phyloP scores from a whole-genome alignment of 2,797 vertebrate genomes.

The Sciurus vulgaris region DNA sequence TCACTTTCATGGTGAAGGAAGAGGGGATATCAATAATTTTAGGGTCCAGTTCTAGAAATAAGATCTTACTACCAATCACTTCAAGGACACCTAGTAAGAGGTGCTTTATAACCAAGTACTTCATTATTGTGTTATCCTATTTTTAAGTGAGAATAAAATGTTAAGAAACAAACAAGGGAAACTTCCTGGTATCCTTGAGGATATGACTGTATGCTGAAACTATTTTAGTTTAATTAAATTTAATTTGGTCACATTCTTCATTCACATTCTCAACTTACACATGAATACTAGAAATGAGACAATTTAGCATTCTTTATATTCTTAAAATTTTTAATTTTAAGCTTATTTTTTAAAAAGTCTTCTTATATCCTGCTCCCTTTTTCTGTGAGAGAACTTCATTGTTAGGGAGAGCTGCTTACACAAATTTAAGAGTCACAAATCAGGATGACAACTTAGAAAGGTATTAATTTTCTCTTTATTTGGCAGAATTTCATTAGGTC shows the following conservation, averaged over 20 bases:
- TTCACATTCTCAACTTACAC: constrained; percentile 23
- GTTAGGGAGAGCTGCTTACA: neutral
- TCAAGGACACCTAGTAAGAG: neutral
- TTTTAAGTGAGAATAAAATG: constrained; percentile 39
- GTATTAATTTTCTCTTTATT: neutral
- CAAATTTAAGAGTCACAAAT: constrained; percentile 15
- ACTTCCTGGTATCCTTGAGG: neutral
- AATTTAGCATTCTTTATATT: neutral
- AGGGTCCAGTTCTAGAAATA: neutral
- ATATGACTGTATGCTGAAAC: neutral
- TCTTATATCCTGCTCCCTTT: neutral
- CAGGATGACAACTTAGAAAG: constrained; percentile 7
- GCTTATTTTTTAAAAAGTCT: neutral
- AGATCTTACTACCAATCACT: neutral
- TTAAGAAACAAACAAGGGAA: neutral
- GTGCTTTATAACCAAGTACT: neutral
- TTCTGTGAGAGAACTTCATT: neutral
- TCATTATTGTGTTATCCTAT: constrained; percentile 8
- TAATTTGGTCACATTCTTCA: neutral
- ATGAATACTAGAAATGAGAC: neutral
- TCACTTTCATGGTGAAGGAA: neutral
- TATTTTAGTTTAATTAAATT: neutral
- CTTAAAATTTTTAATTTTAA: neutral
- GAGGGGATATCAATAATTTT: neutral
- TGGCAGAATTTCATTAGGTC: constrained; percentile 4